Evolutionary conservation across 2,797 vertebrate genomes (phyloP), one percentile per base, ranked within the genome.

Genomic region (Cephalopachus bancanus): DNA sequence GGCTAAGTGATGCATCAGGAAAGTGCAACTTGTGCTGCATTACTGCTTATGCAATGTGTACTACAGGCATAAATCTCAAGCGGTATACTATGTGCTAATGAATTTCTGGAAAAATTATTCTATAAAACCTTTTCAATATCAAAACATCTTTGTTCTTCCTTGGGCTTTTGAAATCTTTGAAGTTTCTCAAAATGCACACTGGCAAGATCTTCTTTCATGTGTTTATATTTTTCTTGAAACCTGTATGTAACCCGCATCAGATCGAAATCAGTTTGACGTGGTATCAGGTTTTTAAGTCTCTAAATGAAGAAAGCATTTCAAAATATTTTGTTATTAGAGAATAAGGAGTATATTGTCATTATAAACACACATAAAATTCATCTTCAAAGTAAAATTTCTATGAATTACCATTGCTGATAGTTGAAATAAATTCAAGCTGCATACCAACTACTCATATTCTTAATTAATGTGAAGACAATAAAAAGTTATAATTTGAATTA

Each of bases 191-290:
- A 96, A 79, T 95, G 96, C 20, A 93, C 95, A 85, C 0, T 53
- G 96, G 93, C 91, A 74, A 98, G 95, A 86, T 97, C 98, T 86
- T 98, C 96, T 71, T 98, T 98, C 96, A 97, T 53, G 24, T 97
- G 95, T 89, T 98, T 98, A 28, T 95, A 97, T 98, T 98, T 99
- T 76, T 98, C 97, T 96, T 99, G 98, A 96, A 99, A 99, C 87
- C 92, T 98, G 80, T 98, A 97, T 75, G 99, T 98, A 74, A 99
- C 98, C 67, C 98, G 98, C 97, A 98, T 98, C 92, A 99, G 98
- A 91, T 98, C 98, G 80, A 99, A 91, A 71, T 99, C 99, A 37
- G 98, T 96, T 89, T 99, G 98, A 37, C 97, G 98, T 96, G 98
- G 99, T 5, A 98, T 98, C 97, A 98, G 97, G 69, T 78, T 98